Conservation (phyloP, 2,113 vertebrate genomes). For the Catagonus wagneri region DNA sequence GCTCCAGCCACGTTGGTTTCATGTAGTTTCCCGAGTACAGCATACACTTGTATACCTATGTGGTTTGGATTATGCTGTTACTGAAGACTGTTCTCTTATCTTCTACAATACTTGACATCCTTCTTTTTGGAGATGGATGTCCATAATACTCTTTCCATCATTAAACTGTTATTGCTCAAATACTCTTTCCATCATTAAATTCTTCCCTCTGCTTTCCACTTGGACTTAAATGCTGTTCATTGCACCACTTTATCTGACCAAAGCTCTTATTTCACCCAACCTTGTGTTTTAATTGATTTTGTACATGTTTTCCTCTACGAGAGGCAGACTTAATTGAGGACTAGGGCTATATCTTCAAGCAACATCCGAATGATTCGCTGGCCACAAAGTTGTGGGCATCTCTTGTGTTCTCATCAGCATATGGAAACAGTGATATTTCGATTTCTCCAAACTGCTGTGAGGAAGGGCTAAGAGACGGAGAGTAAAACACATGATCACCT, state of each 20-base stretch:
- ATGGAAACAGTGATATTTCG: background rate
- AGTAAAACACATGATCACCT: slow-evolving; percentile 21
- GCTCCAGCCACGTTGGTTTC: background rate
- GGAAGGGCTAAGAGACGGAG: background rate
- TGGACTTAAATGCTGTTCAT: background rate
- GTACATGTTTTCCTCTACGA: background rate
- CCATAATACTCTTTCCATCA: background rate
- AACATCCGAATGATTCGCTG: background rate
- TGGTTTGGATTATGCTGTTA: background rate
- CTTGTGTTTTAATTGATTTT: background rate
- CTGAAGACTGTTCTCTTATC: background rate
- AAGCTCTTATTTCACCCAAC: background rate
- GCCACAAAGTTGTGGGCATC: background rate
- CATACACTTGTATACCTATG: background rate
- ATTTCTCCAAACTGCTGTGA: slow-evolving; percentile 20
- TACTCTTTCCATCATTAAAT: background rate
- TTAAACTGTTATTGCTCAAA: background rate
- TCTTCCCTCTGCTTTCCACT: background rate
- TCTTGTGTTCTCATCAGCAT: slow-evolving; percentile 13
- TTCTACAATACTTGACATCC: background rate
- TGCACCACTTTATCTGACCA: background rate
- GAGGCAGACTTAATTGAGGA: background rate
- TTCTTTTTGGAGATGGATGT: background rate
- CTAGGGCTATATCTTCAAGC: background rate
- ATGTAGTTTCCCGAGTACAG: background rate